phyloP scores from a whole-genome alignment of 2,888 invertebrate genomes.

The Sphecodes monilicornis region DNA sequence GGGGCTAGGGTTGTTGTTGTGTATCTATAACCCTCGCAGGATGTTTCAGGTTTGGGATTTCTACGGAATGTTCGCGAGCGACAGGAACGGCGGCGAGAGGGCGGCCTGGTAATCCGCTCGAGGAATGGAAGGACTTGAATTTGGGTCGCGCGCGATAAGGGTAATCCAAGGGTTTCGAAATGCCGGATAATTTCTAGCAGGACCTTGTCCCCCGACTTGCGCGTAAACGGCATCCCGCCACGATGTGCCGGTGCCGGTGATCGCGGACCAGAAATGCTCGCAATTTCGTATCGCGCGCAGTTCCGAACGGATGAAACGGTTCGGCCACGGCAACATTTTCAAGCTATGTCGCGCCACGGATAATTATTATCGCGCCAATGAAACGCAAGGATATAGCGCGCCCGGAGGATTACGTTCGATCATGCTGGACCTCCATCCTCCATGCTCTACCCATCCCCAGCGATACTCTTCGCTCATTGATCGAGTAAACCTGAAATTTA shows the following conservation, averaged over 20 bases:
- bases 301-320: slow-evolving; percentile 54
- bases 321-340: slow-evolving; percentile 46
- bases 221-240: slow-evolving; percentile 13
- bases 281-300: slow-evolving; percentile 54
- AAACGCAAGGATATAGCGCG: slow-evolving; percentile 37
- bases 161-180: slow-evolving; percentile 76
- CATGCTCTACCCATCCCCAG: background rate
- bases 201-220: slow-evolving; percentile 61
- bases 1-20: slow-evolving; percentile 1
- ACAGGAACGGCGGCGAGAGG: slow-evolving; percentile 27
- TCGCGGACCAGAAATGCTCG: slow-evolving; percentile 42
- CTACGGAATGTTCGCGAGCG: slow-evolving; percentile 63
- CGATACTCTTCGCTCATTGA: background rate
- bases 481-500: slow-evolving; percentile 38
- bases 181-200: slow-evolving; percentile 71
- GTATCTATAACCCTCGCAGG: slow-evolving; percentile 63
- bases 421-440: slow-evolving; percentile 1
- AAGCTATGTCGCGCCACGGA: slow-evolving; percentile 36
- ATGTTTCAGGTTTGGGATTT: slow-evolving; percentile 70
- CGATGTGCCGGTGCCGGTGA: slow-evolving; percentile 32
- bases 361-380: slow-evolving; percentile 66
- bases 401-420: slow-evolving; percentile 43
- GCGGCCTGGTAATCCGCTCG: slow-evolving; percentile 62
- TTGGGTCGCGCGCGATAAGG: slow-evolving; percentile 75
- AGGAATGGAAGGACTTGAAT: slow-evolving; percentile 63